Evolutionary conservation across 2,888 invertebrate species (phyloP), one percentile per base, ranked within the genome.

Genomic region (Hanleya hanleyi): DNA sequence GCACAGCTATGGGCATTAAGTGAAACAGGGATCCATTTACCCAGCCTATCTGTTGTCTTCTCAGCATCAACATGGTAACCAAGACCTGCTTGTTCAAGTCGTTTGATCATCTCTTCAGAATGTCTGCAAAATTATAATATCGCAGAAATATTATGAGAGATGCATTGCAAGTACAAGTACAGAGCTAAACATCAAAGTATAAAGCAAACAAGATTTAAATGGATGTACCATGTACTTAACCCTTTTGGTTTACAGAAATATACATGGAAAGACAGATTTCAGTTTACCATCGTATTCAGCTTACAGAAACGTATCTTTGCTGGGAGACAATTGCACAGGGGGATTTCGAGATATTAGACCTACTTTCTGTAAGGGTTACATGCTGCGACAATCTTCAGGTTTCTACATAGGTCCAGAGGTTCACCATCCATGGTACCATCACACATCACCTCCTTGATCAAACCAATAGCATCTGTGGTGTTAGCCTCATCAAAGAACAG

Each of bases 401-500:
- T 84, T 41, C 78, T 67, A 57, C 67, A 74, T 1, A 78, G 76
- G 36, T 71, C 71, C 18, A 88, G 74, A 12, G 77, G 82, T 61
- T 82, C 57, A 37, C 88, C 88, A 37, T 80, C 76, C 61, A 88
- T 78, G 6, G 82, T 80, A n/a, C 80, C 79, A 75, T 89, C 89
- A 79, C 87, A 87, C 85, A 89, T 85, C 37, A 88, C 85, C 71
- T 89, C 89, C 74, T 89, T 89, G 65, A 89, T 87, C 29, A 88
- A 76, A 47, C 88, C 88, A 41, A 89, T 84, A 6, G 86, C 85
- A 69, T 87, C 86, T 22, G 89, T 88, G 1, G 89, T 88, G 81
- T 89, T 89, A 7, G 88, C 89, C 76, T 89, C 89, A 78, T 89
- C 89, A 77, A 89, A 86, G 79, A 88, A 88, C 71, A 88, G 73